Base-by-base conservation (phyloP, 2,113 vertebrate species). In the Percina caprodes region DNA sequence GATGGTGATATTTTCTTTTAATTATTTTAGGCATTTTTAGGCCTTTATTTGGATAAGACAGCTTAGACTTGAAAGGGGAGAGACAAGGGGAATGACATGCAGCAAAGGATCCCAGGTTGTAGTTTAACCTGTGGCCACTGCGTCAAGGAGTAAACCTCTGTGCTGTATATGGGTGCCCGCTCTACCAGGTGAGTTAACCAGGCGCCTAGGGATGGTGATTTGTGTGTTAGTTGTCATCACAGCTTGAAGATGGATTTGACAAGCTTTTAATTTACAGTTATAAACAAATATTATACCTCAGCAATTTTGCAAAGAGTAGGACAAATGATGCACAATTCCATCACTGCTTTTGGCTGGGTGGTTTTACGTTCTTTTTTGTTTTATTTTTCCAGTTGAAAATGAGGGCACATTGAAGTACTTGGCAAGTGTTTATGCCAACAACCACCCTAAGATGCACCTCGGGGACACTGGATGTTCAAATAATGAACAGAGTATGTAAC, bases 361-460 rank as follows among this genome's bases (percentile, higher is more conserved):
- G 12, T 13, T 67, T 69, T 39, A 52, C 66, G 54, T 0, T 45
- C 24, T 69, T 4, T 23, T 56, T 12, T 35, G 23, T 13, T 11
- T 55, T 62, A 42, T 79, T 42, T 79, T 91, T 82, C 3, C 84
- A 99, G 98, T 96, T 86, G 97, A 97, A 91, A 97, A 98, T 92
- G 97, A 97, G 87, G 97, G 96, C 46, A 99, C 97, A 8, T 78
- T 99, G 85, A 98, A 96, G 93, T 96, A 99, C 92, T 90, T 99
- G 94, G 98, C 98, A 33, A 96, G 94, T 51, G 93, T 97, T 6
- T 99, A 99, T 91, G 97, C 98, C 78, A 96, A 94, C 85, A 98
- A 99, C 89, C 98, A 99, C 85, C 97, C 97, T 0, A 92, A 93
- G 45, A 99, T 99, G 96, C 96, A 98, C 83, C 93, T 97, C 72